Percentiles rank a stretch among this genome's conserved stretches.
phyloP scores from a whole-genome alignment of 2,113 vertebrate genomes.

The Gobio gobio region DNA sequence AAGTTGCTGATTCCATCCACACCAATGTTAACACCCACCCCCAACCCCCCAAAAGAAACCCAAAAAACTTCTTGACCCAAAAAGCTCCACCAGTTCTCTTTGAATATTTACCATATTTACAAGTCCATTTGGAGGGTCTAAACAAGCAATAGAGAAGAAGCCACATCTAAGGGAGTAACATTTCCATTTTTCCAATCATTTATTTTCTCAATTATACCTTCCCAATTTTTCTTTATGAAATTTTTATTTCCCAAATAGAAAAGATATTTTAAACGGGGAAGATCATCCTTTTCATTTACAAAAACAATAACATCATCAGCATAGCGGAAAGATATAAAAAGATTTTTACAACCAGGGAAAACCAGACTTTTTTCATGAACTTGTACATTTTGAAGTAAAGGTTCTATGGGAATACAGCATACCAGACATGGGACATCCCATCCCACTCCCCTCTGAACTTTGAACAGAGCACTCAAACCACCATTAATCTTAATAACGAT shows the following conservation, averaged over 20 bases:
- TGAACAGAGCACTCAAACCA: background rate
- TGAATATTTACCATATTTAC: background rate
- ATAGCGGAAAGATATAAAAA: background rate
- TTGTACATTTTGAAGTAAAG: background rate
- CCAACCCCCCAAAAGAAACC: too few species aligned
- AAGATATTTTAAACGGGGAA: background rate
- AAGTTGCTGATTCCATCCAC: background rate
- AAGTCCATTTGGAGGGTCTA: background rate
- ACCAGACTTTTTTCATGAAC: background rate
- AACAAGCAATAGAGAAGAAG: background rate
- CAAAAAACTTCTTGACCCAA: conserved; percentile 13
- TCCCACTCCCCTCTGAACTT: background rate
- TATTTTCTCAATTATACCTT: background rate
- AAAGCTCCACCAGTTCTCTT: background rate
- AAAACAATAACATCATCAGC: background rate
- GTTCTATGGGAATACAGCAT: background rate
- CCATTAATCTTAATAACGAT: too few species aligned
- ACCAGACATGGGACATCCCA: background rate
- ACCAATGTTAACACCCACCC: background rate
- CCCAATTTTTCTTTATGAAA: background rate
- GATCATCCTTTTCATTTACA: background rate
- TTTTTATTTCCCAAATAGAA: background rate
- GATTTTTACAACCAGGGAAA: background rate
- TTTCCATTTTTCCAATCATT: background rate
- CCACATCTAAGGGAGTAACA: background rate